Evolutionary conservation across 2,113 vertebrate species (phyloP).

Genomic region (Typhlomys cinereus): DNA sequence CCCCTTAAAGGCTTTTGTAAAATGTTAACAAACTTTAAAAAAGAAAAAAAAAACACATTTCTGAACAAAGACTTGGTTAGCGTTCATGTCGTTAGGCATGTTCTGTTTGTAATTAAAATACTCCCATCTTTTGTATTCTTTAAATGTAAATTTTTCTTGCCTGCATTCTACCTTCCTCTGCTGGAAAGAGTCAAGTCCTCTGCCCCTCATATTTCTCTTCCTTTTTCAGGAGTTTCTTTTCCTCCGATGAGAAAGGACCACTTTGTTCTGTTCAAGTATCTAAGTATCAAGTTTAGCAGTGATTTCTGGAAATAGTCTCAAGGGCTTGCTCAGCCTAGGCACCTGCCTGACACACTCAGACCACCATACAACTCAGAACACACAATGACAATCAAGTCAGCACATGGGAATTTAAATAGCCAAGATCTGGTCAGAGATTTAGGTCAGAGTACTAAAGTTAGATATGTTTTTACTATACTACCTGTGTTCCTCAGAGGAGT

Average conservation of each 20-base stretch:
- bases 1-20: slow-evolving; percentile 66
- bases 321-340: background rate
- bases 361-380: background rate
- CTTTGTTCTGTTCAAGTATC: background rate
- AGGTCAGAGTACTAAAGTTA: background rate
- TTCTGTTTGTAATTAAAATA: slow-evolving; percentile 58
- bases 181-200: slow-evolving; percentile 23
- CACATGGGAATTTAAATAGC: background rate
- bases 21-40: slow-evolving; percentile 59
- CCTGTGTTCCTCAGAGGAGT: background rate
- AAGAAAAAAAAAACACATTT: slow-evolving; percentile 55
- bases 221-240: slow-evolving; percentile 32
- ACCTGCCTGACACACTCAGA: slow-evolving; percentile 1
- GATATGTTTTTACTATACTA: background rate
- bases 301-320: slow-evolving; percentile 37
- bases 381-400: background rate
- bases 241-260: background rate
- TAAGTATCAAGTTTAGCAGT: slow-evolving; percentile 43
- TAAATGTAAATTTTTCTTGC: background rate
- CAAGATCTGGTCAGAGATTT: background rate
- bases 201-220: slow-evolving; percentile 22
- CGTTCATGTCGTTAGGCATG: slow-evolving; percentile 50
- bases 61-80: slow-evolving; percentile 36
- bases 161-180: background rate
- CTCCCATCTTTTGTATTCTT: slow-evolving; percentile 13